Percentiles rank a stretch among this genome's conserved stretches.
Evolutionary conservation across 2,888 invertebrate genomes (phyloP).

Genomic region (Lampropteryx suffumata): DNA sequence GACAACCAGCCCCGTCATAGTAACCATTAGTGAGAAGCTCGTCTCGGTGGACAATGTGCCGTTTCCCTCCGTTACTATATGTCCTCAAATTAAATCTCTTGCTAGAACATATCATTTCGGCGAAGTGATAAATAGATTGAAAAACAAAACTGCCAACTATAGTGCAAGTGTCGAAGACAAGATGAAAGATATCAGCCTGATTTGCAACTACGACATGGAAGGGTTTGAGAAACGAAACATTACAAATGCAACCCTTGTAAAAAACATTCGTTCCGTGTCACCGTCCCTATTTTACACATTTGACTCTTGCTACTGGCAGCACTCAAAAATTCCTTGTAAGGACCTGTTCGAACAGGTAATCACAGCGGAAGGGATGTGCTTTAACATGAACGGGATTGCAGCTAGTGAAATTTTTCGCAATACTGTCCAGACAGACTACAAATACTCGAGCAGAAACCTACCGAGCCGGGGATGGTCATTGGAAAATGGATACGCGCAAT

Average conservation of each 20-base stretch:
- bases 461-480: slow-evolving; percentile 39
- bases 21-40: slow-evolving; percentile 37
- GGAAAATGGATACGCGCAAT: slow-evolving; percentile 38
- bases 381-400: slow-evolving; percentile 45
- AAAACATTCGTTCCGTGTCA: neutral
- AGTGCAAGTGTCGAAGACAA: neutral
- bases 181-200: neutral
- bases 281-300: neutral
- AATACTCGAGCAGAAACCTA: slow-evolving; percentile 32
- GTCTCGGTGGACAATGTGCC: slow-evolving; percentile 52
- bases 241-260: neutral
- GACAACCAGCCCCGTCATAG: slow-evolving; percentile 17
- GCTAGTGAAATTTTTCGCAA: slow-evolving; percentile 43
- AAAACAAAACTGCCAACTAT: neutral
- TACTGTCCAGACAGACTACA: slow-evolving; percentile 36
- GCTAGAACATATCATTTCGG: slow-evolving; percentile 41
- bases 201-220: neutral
- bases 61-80: slow-evolving; percentile 48
- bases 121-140: neutral
- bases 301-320: neutral
- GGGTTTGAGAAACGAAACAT: neutral
- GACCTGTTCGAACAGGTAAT: slow-evolving; percentile 1
- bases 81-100: slow-evolving; percentile 42
- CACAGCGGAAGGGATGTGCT: slow-evolving; percentile 45
- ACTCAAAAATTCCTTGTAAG: neutral